These are phyloP conservation scores for Taeniopygia guttata DNA, from an alignment of 2,797 vertebrate genomes.

Conservation along the genomic window DNA sequence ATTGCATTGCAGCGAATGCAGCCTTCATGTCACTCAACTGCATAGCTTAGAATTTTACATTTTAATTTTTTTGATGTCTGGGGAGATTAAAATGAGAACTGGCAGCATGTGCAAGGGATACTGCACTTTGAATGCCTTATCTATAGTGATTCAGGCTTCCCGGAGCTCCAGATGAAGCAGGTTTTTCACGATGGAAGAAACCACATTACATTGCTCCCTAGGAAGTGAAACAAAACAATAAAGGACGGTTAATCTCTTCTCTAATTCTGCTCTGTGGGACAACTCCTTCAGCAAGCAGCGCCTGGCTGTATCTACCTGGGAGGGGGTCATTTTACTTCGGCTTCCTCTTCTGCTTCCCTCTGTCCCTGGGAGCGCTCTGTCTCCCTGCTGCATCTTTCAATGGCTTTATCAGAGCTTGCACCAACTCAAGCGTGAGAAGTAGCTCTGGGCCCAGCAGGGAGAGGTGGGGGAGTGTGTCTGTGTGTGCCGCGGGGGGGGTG, in stretches of 20 bases:
- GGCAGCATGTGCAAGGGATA: constrained; percentile 61
- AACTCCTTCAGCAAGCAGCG: constrained; percentile 70
- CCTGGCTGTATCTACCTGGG: constrained; percentile 70
- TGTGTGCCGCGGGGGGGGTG: neutral
- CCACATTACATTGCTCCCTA: constrained; percentile 70
- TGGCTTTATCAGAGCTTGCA: constrained; percentile 74
- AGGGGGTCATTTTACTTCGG: constrained; percentile 72
- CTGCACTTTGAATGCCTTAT: constrained; percentile 67
- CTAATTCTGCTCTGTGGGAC: constrained; percentile 74
- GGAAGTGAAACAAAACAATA: constrained; percentile 77
- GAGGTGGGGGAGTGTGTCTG: constrained; percentile 42
- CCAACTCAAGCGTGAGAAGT: constrained; percentile 79
- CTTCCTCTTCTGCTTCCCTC: constrained; percentile 58
- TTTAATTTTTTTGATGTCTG: constrained; percentile 65
- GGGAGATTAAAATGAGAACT: constrained; percentile 69
- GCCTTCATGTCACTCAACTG: constrained; percentile 37
- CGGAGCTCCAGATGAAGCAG: constrained; percentile 63
- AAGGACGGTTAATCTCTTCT: constrained; percentile 77
- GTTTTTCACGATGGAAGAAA: constrained; percentile 61
- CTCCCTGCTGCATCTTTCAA: constrained; percentile 77
- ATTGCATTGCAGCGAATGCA: neutral
- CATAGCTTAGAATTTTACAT: constrained; percentile 51
- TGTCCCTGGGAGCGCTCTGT: constrained; percentile 62
- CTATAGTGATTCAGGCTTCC: constrained; percentile 68
- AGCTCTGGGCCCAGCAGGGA: constrained; percentile 70